phyloP scores from a whole-genome alignment of 2,888 invertebrate species.

The Halictus ligatus region DNA sequence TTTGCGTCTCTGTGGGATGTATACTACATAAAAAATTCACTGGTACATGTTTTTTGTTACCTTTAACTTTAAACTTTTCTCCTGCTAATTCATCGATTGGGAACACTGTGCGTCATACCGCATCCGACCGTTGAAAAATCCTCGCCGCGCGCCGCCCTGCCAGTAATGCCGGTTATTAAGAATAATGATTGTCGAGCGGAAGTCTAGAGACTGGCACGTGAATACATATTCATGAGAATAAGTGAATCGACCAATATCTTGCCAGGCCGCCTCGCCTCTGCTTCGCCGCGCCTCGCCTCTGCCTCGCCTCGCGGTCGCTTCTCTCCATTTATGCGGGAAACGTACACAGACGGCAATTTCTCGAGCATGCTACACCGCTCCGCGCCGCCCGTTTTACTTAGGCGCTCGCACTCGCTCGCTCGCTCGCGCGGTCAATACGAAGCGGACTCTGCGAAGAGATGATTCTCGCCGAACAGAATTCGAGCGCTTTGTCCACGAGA shows the following conservation, averaged over 20 bases:
- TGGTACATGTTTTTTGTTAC: too few relatives aligned
- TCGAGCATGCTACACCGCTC: neutral
- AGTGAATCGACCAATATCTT: constrained; percentile 79
- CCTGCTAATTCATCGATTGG: too few relatives aligned
- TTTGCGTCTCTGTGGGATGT: too few relatives aligned
- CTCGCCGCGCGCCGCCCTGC: constrained; percentile 41
- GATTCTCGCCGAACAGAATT: neutral
- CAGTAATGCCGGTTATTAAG: constrained; percentile 76
- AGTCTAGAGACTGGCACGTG: constrained; percentile 67
- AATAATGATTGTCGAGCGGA: constrained; percentile 77
- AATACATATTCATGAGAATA: constrained; percentile 79
- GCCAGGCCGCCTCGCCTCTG: constrained; percentile 22
- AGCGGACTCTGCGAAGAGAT: neutral
- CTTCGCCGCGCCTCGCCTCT: too few relatives aligned
- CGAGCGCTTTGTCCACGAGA: neutral
- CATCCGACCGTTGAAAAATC: constrained; percentile 63
- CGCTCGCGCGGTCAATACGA: constrained; percentile 9
- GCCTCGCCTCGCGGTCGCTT: constrained; percentile 4
- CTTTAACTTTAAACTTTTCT: too few relatives aligned
- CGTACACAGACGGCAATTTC: constrained; percentile 39
- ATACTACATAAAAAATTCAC: too few relatives aligned
- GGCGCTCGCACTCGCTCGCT: neutral
- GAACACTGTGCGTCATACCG: constrained; percentile 31
- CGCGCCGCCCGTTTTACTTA: neutral
- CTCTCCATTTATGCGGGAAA: constrained; percentile 28